These are phyloP conservation scores for Phoxinus dragarum DNA, from an alignment of 2,797 vertebrate genomes.

Conservation along the genomic window DNA sequence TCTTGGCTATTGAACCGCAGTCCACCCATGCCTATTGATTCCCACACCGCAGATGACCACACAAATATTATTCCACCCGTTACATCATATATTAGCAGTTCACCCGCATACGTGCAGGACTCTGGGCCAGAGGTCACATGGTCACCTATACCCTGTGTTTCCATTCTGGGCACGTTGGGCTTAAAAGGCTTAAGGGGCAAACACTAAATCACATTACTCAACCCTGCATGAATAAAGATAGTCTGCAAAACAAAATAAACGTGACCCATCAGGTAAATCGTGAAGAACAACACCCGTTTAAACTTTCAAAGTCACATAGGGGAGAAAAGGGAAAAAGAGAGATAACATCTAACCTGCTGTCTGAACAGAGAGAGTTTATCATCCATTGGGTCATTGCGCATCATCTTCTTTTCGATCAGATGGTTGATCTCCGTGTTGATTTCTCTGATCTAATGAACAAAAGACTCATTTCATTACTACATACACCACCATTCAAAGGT, in stretches of 20 bases:
- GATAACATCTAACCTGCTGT: constrained; percentile 85
- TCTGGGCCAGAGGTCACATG: not conserved
- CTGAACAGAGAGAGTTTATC: constrained; percentile 91
- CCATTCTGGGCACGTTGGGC: not conserved
- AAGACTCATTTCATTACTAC: not conserved
- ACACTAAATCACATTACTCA: constrained; percentile 25
- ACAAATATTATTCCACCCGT: not conserved
- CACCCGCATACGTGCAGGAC: not conserved
- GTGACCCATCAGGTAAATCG: not conserved
- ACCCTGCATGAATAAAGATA: constrained; percentile 8
- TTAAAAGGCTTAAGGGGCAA: constrained; percentile 16
- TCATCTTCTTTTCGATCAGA: constrained; percentile 92
- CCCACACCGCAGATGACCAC: not conserved
- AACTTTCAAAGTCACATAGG: not conserved
- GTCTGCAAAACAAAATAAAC: constrained; percentile 14
- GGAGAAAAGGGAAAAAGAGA: not conserved
- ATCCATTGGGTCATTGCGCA: constrained; percentile 90
- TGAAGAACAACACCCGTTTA: constrained; percentile 7
- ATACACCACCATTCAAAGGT: not conserved
- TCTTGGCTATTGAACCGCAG: no score
- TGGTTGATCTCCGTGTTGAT: constrained; percentile 86
- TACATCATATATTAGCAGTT: not conserved
- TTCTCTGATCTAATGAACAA: constrained; percentile 85
- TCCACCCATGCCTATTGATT: not conserved
- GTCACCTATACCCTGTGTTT: constrained; percentile 15